Percentiles rank a stretch among this genome's conserved stretches.
phyloP scores from a whole-genome alignment of 2,797 vertebrate species.

The Capromys pilorides region DNA sequence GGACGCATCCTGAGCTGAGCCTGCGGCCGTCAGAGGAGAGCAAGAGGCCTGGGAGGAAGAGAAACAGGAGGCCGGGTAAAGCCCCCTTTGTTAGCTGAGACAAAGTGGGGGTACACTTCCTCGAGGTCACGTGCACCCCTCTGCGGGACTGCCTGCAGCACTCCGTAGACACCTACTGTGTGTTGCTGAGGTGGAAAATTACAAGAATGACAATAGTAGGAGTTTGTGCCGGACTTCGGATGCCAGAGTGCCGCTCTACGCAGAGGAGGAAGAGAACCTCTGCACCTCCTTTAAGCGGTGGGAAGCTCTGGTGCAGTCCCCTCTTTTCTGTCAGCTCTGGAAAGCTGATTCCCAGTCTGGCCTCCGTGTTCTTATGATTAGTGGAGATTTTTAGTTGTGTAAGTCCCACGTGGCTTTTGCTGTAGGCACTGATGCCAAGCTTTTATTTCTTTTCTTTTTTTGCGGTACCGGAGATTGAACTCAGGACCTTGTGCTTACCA shows the following conservation, averaged over 20 bases:
- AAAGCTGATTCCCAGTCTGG: neutral
- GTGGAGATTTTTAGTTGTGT: slow-evolving; percentile 19
- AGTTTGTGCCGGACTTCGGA: neutral
- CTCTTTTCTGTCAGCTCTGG: neutral
- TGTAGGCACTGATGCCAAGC: neutral
- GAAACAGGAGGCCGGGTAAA: neutral
- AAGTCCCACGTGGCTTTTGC: neutral
- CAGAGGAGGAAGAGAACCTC: neutral
- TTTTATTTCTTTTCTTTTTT: neutral
- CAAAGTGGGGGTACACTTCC: neutral
- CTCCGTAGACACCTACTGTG: neutral
- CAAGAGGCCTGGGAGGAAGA: neutral
- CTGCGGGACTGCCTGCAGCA: neutral
- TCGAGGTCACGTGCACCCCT: neutral
- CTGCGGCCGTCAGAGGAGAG: neutral
- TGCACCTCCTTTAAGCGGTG: neutral
- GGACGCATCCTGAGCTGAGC: neutral
- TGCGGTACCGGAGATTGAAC: too few species aligned
- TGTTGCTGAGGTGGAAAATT: neutral
- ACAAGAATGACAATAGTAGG: neutral
- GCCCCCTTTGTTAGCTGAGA: neutral
- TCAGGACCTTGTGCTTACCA: too few species aligned
- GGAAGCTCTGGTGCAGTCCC: neutral
- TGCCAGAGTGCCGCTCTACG: neutral
- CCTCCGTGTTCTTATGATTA: neutral